These are phyloP conservation scores for Gobio gobio DNA, from an alignment of 2,113 vertebrate species.

Conservation along the genomic window DNA sequence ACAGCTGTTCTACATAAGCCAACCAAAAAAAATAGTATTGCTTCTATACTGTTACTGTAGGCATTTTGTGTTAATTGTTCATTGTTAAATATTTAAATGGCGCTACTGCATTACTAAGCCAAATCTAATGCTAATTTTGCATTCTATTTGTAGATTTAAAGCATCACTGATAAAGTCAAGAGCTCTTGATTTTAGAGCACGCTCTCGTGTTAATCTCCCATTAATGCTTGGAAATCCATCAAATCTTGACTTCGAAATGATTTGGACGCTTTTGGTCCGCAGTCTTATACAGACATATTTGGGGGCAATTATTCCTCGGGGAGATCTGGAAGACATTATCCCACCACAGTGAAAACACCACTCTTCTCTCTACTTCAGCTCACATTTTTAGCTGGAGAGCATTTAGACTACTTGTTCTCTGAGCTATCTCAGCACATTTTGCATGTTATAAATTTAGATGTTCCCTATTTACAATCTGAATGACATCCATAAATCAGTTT, in stretches of 20 bases:
- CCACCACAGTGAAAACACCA: conserved; percentile 50
- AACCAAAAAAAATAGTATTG: neutral
- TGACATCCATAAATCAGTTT: conserved; percentile 2
- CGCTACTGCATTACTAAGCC: neutral
- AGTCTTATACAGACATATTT: conserved; percentile 60
- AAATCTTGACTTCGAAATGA: conserved; percentile 55
- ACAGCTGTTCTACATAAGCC: conserved; percentile 10
- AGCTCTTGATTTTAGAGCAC: conserved; percentile 23
- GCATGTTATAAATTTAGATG: neutral
- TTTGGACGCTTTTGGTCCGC: conserved; percentile 55
- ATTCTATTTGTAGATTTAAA: conserved; percentile 16
- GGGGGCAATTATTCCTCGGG: conserved; percentile 69
- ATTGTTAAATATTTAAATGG: neutral
- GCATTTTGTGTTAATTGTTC: neutral
- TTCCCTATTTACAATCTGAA: neutral
- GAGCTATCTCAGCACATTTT: neutral
- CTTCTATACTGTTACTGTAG: neutral
- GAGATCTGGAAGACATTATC: conserved; percentile 78
- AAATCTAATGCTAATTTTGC: neutral
- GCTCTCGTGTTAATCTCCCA: conserved; percentile 19
- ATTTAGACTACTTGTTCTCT: conserved; percentile 29
- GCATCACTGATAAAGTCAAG: conserved; percentile 13
- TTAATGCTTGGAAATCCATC: conserved; percentile 46
- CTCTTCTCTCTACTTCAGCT: conserved; percentile 36
- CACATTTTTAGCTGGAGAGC: conserved; percentile 15